Evolutionary conservation across 1,140 invertebrate genomes (phyloP).

Genomic region (Leptinotarsa defecta): DNA sequence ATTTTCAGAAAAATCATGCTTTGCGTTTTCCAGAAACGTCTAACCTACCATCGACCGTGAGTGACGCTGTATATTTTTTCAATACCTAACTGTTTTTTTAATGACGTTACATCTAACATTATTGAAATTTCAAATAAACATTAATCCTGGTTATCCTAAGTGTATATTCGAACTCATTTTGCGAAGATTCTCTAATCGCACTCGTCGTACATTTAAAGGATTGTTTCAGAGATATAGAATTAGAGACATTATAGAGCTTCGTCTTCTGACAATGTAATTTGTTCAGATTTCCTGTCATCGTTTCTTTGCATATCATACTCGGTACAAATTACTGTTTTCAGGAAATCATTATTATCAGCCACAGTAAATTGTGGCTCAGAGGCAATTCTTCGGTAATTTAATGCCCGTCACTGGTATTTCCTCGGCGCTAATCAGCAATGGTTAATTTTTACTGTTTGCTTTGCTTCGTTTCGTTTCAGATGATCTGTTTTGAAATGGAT

Average conservation of each 20-base stretch:
- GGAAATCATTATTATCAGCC: neutral
- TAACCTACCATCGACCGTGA: too few species aligned
- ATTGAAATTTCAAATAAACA: too few species aligned
- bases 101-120: too few species aligned
- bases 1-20: too few species aligned
- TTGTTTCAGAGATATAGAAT: neutral
- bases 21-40: too few species aligned
- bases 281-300: neutral
- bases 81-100: too few species aligned
- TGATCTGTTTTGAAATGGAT: too few species aligned
- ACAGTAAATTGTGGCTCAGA: neutral
- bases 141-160: neutral
- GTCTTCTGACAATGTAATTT: neutral
- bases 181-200: neutral
- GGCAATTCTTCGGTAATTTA: constrained; percentile 6
- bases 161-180: neutral
- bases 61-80: too few species aligned
- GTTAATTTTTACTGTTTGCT: neutral
- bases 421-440: neutral
- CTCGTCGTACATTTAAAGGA: neutral
- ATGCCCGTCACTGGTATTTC: neutral
- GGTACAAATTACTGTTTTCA: neutral
- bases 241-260: neutral
- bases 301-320: neutral
- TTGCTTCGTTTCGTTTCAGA: too few species aligned